Base-by-base conservation (phyloP, 2,888 invertebrate species). In the Macrosoma leucophasiata region DNA sequence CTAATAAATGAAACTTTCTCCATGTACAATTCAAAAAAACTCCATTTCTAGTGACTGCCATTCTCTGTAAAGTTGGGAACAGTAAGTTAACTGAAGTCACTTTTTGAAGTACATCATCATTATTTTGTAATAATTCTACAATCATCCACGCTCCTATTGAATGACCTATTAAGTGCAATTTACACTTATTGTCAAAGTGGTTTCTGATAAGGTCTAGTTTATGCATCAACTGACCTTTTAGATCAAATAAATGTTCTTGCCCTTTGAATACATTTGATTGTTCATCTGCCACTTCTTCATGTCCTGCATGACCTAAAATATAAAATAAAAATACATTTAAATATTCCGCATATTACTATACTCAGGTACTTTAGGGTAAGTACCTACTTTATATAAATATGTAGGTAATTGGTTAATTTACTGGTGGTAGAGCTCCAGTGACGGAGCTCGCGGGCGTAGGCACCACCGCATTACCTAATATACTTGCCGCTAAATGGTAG, bases 131-230 rank as follows among this genome's bases (percentile, higher is more conserved):
- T 51, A 95, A 62, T 59, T 95, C 90, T 35, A 95, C 62, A 41
- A 90, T 86, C 57, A 96, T 89, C 88, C 95, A 95, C 31, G 91
- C 88, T 3, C 97, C 97, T 57, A 97, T 94, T 0, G 97, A 97
- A 84, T 97, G 97, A 2, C 94, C 96, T 49, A 97, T 87, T 20
- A 97, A 73, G 67, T 95, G 91, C 21, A 97, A 66, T 61, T 87
- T 90, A n/a, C 90, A 88, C 56, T 89, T 84, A 43, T 84, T 69
- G 32, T 94, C 92, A 43, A 96, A 84, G 60, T 89, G 89, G 48
- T 89, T 87, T 48, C 88, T 82, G 35, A 97, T 89, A 59, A 97
- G 92, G 35, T 88, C 86, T 26, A 91, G 82, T 81, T 95, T 96
- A 67, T 95, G 94, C 34, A 87, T 62, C 30, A 92, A 68, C 85